Conservation (phyloP, 2,113 vertebrate genomes). For the Taxidea taxus region DNA sequence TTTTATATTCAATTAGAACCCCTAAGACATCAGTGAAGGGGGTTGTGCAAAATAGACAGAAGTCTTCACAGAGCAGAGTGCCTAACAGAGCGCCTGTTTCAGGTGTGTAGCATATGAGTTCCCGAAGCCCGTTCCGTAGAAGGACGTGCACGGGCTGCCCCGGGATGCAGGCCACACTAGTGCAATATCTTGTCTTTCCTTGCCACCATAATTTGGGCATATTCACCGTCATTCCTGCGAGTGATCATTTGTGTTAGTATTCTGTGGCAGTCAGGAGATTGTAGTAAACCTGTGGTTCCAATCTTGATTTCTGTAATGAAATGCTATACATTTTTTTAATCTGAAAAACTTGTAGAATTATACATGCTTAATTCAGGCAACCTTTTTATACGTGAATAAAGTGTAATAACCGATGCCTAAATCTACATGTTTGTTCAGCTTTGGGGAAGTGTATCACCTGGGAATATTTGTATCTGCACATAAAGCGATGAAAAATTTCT, state of each 20-base stretch:
- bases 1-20: constrained; percentile 88
- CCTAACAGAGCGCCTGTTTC: constrained; percentile 82
- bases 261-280: neutral
- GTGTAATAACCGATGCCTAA: neutral
- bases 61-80: constrained; percentile 85
- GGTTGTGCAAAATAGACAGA: constrained; percentile 87
- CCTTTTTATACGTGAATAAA: neutral
- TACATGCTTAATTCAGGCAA: constrained; percentile 19
- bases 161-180: neutral
- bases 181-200: constrained; percentile 59
- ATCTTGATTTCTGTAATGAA: neutral
- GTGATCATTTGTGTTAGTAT: neutral
- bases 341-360: constrained; percentile 4
- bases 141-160: constrained; percentile 60
- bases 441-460: neutral
- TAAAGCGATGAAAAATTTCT: neutral
- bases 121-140: constrained; percentile 46
- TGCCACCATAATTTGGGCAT: constrained; percentile 72
- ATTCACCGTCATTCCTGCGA: constrained; percentile 17
- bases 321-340: neutral
- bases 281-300: neutral
- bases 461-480: neutral
- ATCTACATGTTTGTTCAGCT: neutral
- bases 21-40: constrained; percentile 86
- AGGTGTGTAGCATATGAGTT: constrained; percentile 85